Conservation (phyloP, 2,888 invertebrate genomes). For the Morpho achilles region DNA sequence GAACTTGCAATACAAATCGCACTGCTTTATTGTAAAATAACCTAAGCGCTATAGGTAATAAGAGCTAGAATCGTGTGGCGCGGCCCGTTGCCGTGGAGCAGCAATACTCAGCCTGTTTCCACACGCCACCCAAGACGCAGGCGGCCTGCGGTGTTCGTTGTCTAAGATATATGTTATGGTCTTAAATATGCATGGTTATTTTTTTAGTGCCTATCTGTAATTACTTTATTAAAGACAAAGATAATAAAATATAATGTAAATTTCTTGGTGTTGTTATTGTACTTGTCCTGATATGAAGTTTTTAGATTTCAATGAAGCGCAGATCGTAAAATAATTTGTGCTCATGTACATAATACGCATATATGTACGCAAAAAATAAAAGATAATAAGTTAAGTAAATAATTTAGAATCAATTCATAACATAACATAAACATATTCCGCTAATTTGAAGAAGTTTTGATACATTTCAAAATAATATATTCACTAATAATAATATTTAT, state of each 20-base stretch:
- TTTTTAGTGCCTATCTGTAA: conserved; percentile 79
- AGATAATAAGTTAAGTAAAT: too few species aligned
- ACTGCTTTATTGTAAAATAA: conserved; percentile 12
- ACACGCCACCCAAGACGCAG: conserved; percentile 18
- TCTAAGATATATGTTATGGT: conserved; percentile 72
- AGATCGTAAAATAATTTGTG: too few species aligned
- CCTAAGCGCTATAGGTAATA: conserved; percentile 2
- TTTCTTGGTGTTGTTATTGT: conserved; percentile 45
- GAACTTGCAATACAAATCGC: conserved; percentile 4
- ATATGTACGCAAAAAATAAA: too few species aligned
- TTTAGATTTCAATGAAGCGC: background rate
- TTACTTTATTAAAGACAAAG: conserved; percentile 80
- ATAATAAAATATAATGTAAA: conserved; percentile 77
- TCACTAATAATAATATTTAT: too few species aligned
- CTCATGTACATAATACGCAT: too few species aligned
- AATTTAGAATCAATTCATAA: too few species aligned
- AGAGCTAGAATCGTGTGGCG: conserved; percentile 9
- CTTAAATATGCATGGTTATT: conserved; percentile 77
- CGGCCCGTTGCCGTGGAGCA: conserved; percentile 3
- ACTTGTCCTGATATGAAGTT: background rate
- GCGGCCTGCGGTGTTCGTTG: conserved; percentile 55
- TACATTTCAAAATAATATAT: too few species aligned
- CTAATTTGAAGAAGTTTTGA: too few species aligned
- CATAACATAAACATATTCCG: too few species aligned
- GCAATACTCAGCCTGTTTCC: conserved; percentile 18